Conservation (phyloP, 2,888 invertebrate genomes). For the Erebia epiphron region DNA sequence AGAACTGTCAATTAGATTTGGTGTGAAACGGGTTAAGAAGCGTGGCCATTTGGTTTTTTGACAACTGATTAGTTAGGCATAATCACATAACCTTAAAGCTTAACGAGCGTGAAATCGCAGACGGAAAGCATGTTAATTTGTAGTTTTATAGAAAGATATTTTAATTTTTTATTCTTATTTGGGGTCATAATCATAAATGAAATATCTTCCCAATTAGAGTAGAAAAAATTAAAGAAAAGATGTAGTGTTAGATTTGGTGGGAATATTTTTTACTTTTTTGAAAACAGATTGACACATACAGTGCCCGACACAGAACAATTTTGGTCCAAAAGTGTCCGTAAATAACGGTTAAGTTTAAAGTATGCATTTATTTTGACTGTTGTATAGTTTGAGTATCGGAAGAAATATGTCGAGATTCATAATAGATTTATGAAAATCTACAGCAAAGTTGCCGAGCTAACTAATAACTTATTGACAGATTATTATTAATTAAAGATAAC, state of each 20-base stretch:
- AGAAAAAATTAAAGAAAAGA: neutral
- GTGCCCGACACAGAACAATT: no score
- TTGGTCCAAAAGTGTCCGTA: no score
- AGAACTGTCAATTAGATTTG: slow-evolving; percentile 40
- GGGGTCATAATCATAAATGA: neutral
- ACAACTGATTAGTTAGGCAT: slow-evolving; percentile 29
- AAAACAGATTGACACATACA: no score
- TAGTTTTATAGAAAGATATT: neutral
- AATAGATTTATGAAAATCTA: no score
- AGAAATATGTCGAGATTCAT: no score
- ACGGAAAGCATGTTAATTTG: slow-evolving; percentile 10
- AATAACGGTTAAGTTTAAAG: no score
- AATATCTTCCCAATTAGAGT: neutral
- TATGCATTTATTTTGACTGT: no score
- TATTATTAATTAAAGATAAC: no score
- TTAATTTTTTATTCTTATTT: slow-evolving; percentile 1
- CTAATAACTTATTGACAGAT: no score
- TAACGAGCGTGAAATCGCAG: slow-evolving; percentile 28
- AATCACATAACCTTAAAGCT: slow-evolving; percentile 5
- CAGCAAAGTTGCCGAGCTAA: no score
- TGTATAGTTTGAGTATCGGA: no score
- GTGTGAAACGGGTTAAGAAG: slow-evolving; percentile 35
- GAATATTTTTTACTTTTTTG: no score
- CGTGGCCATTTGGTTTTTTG: slow-evolving; percentile 21
- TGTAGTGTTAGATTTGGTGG: neutral